Percentiles rank a stretch among this genome's conserved stretches.
These are phyloP conservation scores for Cataglyphis cursor DNA, from an alignment of 2,888 invertebrate species.

Conservation along the genomic window DNA sequence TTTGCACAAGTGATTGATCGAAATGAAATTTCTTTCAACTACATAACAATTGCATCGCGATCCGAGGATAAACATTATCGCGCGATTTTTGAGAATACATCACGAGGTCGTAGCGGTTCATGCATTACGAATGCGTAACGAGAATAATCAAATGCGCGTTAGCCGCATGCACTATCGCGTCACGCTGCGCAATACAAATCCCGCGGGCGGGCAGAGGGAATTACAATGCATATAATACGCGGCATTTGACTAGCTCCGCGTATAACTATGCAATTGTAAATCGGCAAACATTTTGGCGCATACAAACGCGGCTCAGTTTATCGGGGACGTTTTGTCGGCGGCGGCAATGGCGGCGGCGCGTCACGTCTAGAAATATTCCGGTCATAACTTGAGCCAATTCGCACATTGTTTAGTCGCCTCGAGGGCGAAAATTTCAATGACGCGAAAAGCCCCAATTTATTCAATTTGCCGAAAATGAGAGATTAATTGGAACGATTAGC, in stretches of 20 bases:
- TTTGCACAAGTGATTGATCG: not conserved
- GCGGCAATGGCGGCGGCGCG: not conserved
- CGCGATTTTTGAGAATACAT: slow-evolving; percentile 42
- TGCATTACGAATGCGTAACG: slow-evolving; percentile 64
- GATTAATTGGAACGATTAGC: slow-evolving; percentile 4
- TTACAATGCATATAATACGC: slow-evolving; percentile 65
- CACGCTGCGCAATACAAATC: slow-evolving; percentile 63
- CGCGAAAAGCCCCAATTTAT: not conserved
- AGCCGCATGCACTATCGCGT: slow-evolving; percentile 62
- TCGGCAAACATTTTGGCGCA: slow-evolving; percentile 51
- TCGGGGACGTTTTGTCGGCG: slow-evolving; percentile 21
- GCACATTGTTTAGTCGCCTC: slow-evolving; percentile 21
- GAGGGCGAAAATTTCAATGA: not conserved
- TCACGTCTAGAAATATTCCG: slow-evolving; percentile 42
- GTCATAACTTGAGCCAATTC: slow-evolving; percentile 33
- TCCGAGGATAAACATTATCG: slow-evolving; percentile 22
- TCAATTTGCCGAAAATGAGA: not conserved
- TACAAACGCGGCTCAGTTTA: slow-evolving; percentile 42
- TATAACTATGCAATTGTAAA: slow-evolving; percentile 64
- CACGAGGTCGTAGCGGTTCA: slow-evolving; percentile 36
- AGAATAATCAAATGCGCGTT: slow-evolving; percentile 68
- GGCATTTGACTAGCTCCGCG: slow-evolving; percentile 61
- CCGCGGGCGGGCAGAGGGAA: slow-evolving; percentile 51
- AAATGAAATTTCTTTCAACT: not conserved
- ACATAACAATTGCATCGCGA: not conserved